Evolutionary conservation across 2,797 vertebrate species (phyloP).

Genomic region (Calcarius lapponicus): DNA sequence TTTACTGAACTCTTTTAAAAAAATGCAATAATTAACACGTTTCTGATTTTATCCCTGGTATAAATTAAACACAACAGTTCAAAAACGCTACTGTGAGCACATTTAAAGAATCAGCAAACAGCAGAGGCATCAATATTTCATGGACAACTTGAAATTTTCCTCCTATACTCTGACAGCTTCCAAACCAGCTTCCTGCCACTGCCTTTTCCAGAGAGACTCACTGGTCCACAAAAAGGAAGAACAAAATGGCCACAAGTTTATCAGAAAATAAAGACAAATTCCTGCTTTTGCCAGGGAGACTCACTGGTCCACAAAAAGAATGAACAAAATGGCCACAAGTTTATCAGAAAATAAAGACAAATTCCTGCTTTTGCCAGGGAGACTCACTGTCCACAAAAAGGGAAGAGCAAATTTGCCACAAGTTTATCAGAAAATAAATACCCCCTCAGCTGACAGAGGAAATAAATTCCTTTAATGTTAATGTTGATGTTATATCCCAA

Average conservation of each 20-base stretch:
- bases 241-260: not conserved
- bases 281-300: not conserved
- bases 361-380: not conserved
- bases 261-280: not conserved
- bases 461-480: not conserved
- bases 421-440: not conserved
- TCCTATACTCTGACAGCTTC: not conserved
- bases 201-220: not conserved
- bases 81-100: not conserved
- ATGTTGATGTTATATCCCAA: not conserved
- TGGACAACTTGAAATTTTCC: not conserved
- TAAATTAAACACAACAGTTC: not conserved
- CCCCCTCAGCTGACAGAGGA: not conserved
- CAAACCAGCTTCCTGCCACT: not conserved
- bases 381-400: not conserved
- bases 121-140: not conserved
- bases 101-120: not conserved
- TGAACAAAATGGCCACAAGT: not conserved
- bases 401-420: not conserved
- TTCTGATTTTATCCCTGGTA: not conserved
- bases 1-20: not conserved
- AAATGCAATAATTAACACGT: not conserved
- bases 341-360: not conserved
- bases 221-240: not conserved
- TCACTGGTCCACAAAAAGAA: not conserved